Evolutionary conservation across 1,140 invertebrate species (phyloP).

Genomic region (Drosophila asahinai): DNA sequence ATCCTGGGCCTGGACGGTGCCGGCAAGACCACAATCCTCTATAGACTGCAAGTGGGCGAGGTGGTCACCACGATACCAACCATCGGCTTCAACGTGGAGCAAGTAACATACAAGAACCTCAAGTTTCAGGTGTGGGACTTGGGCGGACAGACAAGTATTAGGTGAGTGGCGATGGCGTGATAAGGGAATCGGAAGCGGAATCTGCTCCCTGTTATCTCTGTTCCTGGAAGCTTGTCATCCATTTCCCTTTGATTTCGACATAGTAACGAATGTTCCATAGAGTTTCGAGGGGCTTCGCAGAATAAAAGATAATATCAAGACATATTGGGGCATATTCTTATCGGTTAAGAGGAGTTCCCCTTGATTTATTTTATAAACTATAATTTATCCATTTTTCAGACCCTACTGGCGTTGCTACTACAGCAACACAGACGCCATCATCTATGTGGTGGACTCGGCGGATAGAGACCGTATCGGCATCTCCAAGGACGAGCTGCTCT

Average conservation of each 20-base stretch:
- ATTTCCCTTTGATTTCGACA: no score
- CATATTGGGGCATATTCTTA: no score
- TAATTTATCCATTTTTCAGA: conserved; percentile 83
- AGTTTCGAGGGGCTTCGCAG: no score
- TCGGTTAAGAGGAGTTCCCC: no score
- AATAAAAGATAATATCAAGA: no score
- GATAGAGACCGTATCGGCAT: conserved; percentile 99
- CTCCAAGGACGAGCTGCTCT: conserved; percentile 98
- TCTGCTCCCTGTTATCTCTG: background rate
- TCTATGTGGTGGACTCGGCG: conserved; percentile 99
- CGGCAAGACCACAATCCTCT: conserved; percentile 99
- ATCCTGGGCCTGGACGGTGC: conserved; percentile 99
- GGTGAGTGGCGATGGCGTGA: conserved; percentile 37
- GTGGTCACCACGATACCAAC: conserved; percentile 99
- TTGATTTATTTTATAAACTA: background rate
- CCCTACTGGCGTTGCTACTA: conserved; percentile 99
- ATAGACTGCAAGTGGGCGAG: conserved; percentile 99
- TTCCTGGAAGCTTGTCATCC: no score
- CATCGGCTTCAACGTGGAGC: conserved; percentile 99
- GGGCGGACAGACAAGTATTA: conserved; percentile 97
- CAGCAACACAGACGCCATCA: conserved; percentile 99
- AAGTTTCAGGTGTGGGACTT: conserved; percentile 99
- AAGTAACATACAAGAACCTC: conserved; percentile 98
- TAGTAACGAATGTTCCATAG: no score
- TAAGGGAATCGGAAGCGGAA: background rate